Percentiles rank a stretch among this genome's conserved stretches.
These are phyloP conservation scores for Atta colombica DNA, from an alignment of 1,140 invertebrate species.

Conservation along the genomic window DNA sequence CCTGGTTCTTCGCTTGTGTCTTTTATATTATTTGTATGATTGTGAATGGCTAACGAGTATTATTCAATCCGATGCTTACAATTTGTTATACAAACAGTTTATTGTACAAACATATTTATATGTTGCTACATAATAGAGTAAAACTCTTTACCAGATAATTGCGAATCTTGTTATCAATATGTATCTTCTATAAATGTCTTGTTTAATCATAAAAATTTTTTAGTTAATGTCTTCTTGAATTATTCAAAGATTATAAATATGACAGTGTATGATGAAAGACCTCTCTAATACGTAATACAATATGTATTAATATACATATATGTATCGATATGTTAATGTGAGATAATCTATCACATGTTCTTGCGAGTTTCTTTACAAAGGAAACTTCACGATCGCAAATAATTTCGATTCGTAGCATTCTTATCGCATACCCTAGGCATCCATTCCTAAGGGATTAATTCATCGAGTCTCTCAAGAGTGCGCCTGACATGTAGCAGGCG, in stretches of 20 bases:
- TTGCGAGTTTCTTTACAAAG: background rate
- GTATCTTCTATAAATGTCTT: too few species aligned
- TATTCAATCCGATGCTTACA: conserved; percentile 55
- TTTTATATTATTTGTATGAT: conserved; percentile 62
- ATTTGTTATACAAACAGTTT: conserved; percentile 17
- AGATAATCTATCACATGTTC: background rate
- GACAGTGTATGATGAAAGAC: background rate
- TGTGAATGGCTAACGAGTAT: conserved; percentile 66
- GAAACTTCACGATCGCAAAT: background rate
- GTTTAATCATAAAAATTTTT: background rate
- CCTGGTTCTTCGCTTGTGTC: background rate
- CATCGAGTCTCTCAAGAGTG: conserved; percentile 56
- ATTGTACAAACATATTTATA: conserved; percentile 4
- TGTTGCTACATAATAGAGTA: background rate
- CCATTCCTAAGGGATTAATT: conserved; percentile 64
- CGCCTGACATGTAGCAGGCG: conserved; percentile 31
- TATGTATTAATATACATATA: background rate
- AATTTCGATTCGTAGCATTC: background rate
- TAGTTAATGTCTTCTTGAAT: background rate
- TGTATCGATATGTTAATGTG: background rate
- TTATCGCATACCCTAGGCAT: background rate
- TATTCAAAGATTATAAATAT: background rate
- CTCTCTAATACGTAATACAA: too few species aligned
- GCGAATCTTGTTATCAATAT: conserved; percentile 18
- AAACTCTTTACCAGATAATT: background rate